These are phyloP conservation scores for Cyphomyrmex costatus DNA, from an alignment of 1,140 invertebrate genomes.

Conservation along the genomic window DNA sequence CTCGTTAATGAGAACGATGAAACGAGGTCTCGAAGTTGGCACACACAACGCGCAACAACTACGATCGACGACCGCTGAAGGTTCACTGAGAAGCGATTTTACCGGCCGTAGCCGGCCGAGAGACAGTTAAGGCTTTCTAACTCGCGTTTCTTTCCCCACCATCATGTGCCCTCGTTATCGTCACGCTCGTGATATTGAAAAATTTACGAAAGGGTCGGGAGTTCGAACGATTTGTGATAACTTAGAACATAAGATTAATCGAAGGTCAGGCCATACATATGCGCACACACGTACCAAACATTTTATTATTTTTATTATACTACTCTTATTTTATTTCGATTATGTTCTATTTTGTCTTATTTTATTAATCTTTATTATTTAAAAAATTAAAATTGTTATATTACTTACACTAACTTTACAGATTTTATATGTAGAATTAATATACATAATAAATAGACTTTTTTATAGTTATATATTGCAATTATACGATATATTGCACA, in stretches of 20 bases:
- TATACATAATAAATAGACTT: too few species aligned
- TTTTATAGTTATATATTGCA: too few species aligned
- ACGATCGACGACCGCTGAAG: slow-evolving; percentile 71
- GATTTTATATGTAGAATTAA: too few species aligned
- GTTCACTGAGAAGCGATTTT: slow-evolving; percentile 74
- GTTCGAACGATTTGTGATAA: not conserved
- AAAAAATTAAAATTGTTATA: not conserved
- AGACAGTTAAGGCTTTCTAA: slow-evolving; percentile 75
- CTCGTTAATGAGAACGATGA: slow-evolving; percentile 27
- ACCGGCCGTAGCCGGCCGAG: slow-evolving; percentile 65
- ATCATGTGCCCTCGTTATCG: slow-evolving; percentile 36
- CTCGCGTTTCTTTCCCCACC: slow-evolving; percentile 55
- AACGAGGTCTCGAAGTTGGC: slow-evolving; percentile 53
- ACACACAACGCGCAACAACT: slow-evolving; percentile 48
- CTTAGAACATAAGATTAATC: not conserved
- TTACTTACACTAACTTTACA: too few species aligned
- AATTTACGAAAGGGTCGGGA: slow-evolving; percentile 16
- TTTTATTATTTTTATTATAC: not conserved
- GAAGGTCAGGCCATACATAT: not conserved
- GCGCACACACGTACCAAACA: not conserved
- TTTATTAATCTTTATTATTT: not conserved
- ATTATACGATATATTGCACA: too few species aligned
- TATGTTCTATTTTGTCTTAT: too few species aligned
- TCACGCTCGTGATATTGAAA: slow-evolving; percentile 36
- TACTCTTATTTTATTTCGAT: too few species aligned